Percentiles rank a stretch among this genome's conserved stretches.
Conservation (phyloP, 2,113 vertebrate genomes). For the Odontesthes bonariensis region DNA sequence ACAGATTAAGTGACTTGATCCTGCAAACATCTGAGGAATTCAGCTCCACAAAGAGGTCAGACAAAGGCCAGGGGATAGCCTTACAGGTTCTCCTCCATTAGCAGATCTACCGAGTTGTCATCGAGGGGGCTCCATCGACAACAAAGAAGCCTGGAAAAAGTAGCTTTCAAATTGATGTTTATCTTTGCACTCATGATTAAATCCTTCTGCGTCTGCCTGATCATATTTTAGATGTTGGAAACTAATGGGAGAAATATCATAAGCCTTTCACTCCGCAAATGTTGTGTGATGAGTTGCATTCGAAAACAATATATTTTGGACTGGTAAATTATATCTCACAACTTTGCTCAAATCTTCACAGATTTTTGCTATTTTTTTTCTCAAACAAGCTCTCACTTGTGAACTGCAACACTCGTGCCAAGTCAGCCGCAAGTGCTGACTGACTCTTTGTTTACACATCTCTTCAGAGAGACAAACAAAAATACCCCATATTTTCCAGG, state of each 20-base stretch:
- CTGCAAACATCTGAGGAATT: slow-evolving; percentile 83
- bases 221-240: slow-evolving; percentile 20
- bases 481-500: slow-evolving; percentile 72
- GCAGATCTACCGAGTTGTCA: slow-evolving; percentile 74
- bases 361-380: slow-evolving; percentile 35
- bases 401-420: slow-evolving; percentile 62
- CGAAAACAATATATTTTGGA: slow-evolving; percentile 23
- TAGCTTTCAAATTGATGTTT: slow-evolving; percentile 51
- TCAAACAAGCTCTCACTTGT: slow-evolving; percentile 72
- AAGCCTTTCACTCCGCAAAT: slow-evolving; percentile 13
- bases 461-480: slow-evolving; percentile 80
- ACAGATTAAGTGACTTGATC: slow-evolving; percentile 82
- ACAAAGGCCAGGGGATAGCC: slow-evolving; percentile 83
- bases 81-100: slow-evolving; percentile 78
- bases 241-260: slow-evolving; percentile 50
- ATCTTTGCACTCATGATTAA: slow-evolving; percentile 48
- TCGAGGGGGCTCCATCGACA: slow-evolving; percentile 57
- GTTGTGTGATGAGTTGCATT: slow-evolving; percentile 24
- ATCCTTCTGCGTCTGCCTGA: slow-evolving; percentile 25
- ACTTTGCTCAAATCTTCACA: slow-evolving; percentile 49
- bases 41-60: slow-evolving; percentile 83
- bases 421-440: slow-evolving; percentile 70
- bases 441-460: slow-evolving; percentile 77
- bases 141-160: slow-evolving; percentile 58
- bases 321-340: slow-evolving; percentile 36